A percentile compares a stretch with the other conserved stretches of the same genome.
Evolutionary conservation across 1,140 invertebrate genomes (phyloP).

Genomic region (Drosophila bocki): DNA sequence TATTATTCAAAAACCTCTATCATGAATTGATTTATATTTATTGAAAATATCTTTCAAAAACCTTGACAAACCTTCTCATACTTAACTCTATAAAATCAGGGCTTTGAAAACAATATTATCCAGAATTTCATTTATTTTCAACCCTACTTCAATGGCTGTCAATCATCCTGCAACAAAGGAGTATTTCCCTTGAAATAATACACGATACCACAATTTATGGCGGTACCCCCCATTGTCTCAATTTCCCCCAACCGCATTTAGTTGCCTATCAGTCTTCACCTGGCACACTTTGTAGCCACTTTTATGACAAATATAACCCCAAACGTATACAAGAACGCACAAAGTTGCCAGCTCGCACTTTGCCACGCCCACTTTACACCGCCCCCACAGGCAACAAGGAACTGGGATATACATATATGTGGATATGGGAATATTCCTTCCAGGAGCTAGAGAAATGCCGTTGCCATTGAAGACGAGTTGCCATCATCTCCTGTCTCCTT

Average conservation of each 20-base stretch:
- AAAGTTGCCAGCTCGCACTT: constrained; percentile 55
- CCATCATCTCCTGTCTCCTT: constrained; percentile 23
- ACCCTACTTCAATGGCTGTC: background rate
- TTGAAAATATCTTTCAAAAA: background rate
- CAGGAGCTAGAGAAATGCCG: constrained; percentile 60
- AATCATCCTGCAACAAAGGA: constrained; percentile 13
- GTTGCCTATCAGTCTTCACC: constrained; percentile 36
- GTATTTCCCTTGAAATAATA: constrained; percentile 10
- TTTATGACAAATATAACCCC: constrained; percentile 75
- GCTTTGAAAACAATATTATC: background rate
- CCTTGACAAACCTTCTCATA: too few species aligned
- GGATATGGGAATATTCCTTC: background rate
- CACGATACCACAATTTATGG: constrained; percentile 19
- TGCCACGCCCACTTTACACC: constrained; percentile 58
- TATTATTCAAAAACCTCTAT: background rate
- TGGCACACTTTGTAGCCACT: constrained; percentile 77
- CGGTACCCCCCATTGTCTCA: constrained; percentile 3
- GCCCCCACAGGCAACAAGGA: constrained; percentile 19
- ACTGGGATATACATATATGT: background rate
- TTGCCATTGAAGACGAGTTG: constrained; percentile 57
- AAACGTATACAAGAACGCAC: constrained; percentile 29
- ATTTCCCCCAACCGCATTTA: constrained; percentile 5
- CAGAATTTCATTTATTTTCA: background rate
- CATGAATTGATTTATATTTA: background rate
- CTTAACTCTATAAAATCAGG: background rate